Base-by-base conservation (phyloP, 2,113 vertebrate species). In the Cyphomyrus plagiostoma region DNA sequence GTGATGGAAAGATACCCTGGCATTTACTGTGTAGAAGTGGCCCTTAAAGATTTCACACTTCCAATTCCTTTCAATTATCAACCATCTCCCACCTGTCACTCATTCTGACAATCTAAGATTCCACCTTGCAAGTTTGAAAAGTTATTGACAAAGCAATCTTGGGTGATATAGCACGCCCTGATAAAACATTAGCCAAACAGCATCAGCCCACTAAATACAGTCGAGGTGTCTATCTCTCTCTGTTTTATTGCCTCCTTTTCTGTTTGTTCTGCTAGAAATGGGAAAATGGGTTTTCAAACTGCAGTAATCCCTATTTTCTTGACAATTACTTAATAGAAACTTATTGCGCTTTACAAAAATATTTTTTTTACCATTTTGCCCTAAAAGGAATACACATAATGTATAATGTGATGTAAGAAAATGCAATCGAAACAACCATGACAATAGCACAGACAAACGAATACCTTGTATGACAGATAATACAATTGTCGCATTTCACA, bases 41-140 rank as follows among this genome's bases (percentile, higher is more conserved):
- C 96, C 97, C 97, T 99, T 98, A 98, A 98, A 98, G 97, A 98
- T 98, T 98, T 98, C 97, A 97, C 96, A 98, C 97, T 97, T 98
- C 95, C 97, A 98, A 97, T 98, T 97, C 97, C 97, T 98, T 97
- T 97, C 97, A 98, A 98, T 98, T 99, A 99, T 98, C 98, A 96
- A 95, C 97, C 97, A 99, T 98, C 97, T 98, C 95, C 95, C 95
- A 94, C 93, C 96, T 98, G 98, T 98, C 98, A 98, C 94, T 98
- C 97, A 98, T 94, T 86, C 93, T 87, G 95, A 97, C 96, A 97
- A 97, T 97, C 96, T 96, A 95, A 97, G 96, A 98, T 97, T 97
- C 96, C 96, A 94, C 94, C 95, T 96, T 94, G 95, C 94, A 93
- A 91, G 93, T 95, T 95, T 93, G 95, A 93, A 95, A 94, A 95